phyloP scores from a whole-genome alignment of 2,888 invertebrate genomes.

The Drosophila multiciliata region DNA sequence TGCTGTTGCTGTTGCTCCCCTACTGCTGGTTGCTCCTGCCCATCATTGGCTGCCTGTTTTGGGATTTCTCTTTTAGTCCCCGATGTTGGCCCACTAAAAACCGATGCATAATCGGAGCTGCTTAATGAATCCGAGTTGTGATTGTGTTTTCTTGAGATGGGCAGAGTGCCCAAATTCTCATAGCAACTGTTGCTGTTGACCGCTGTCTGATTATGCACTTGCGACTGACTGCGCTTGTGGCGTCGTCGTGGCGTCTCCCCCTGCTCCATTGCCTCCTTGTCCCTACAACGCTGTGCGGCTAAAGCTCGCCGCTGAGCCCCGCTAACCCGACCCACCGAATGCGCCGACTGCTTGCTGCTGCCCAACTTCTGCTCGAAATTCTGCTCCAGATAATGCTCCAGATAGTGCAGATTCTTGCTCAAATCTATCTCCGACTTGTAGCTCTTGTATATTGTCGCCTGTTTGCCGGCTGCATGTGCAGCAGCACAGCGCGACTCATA shows the following conservation, averaged over 20 bases:
- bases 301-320: conserved; percentile 64
- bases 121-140: conserved; percentile 82
- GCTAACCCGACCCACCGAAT: conserved; percentile 80
- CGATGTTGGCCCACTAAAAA: conserved; percentile 81
- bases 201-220: conserved; percentile 58
- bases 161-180: conserved; percentile 78
- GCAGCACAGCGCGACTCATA: conserved; percentile 82
- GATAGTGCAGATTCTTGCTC: conserved; percentile 84
- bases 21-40: background rate
- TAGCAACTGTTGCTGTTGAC: conserved; percentile 48
- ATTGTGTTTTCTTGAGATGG: conserved; percentile 23
- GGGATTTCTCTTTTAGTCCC: background rate
- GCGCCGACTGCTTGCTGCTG: conserved; percentile 73
- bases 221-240: conserved; percentile 82
- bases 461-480: conserved; percentile 66
- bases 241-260: conserved; percentile 33
- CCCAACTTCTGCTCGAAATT: conserved; percentile 83
- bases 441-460: conserved; percentile 84
- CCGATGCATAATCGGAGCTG: conserved; percentile 85
- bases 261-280: conserved; percentile 18
- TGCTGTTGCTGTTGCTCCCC: conserved; percentile 5
- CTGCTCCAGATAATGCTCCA: conserved; percentile 84
- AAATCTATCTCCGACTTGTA: conserved; percentile 85
- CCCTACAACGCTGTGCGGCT: conserved; percentile 37
- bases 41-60: background rate